Evolutionary conservation across 2,888 invertebrate genomes (phyloP), one percentile per base, ranked within the genome.

Genomic region (Ethmia dodecea): DNA sequence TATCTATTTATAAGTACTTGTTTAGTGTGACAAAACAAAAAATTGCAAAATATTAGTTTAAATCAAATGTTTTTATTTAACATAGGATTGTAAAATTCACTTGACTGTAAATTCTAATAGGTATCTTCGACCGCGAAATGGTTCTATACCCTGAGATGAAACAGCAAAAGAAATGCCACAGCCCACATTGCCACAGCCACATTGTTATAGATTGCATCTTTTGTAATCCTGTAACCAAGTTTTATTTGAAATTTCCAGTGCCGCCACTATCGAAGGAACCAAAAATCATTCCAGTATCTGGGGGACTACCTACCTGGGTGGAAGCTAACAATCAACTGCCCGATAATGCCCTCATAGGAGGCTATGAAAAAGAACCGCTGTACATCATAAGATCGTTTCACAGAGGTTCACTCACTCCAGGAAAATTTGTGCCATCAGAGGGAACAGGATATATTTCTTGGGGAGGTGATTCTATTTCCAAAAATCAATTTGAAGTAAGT

Each of bases 371-470:
- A 38, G 91, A 89, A 52, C 80, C 88, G 1, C 58, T 91, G 12
- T 92, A 88, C 55, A 88, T 93, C 5, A 89, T 91, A 13, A 86
- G 94, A 48, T 91, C 92, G 4, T 68, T 75, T 20, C 92, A 92
- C 60, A 90, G 90, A 49, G 90, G 91, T 22, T 92, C 89, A 14
- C 64, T 93, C n/a, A 88, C 93, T 52, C 94, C 94, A 38, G 95
- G 94, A 16, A 94, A 94, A 73, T 84, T 92, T 42, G 80, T 91
- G 34, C 89, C 91, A 12, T 88, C 91, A 11, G 91, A 92, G 58
- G 89, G 89, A 6, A 86, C 87, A 2, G 89, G 89, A 49, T 94
- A 91, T 59, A 66, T 94, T 5, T 79, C 94, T 31, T 94, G 93
- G 92, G 94, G 93, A 3, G 91, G 92, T 12, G 79, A 67, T 12